Base-by-base conservation (phyloP, 2,888 invertebrate genomes). In the Cheilosia vulpina region DNA sequence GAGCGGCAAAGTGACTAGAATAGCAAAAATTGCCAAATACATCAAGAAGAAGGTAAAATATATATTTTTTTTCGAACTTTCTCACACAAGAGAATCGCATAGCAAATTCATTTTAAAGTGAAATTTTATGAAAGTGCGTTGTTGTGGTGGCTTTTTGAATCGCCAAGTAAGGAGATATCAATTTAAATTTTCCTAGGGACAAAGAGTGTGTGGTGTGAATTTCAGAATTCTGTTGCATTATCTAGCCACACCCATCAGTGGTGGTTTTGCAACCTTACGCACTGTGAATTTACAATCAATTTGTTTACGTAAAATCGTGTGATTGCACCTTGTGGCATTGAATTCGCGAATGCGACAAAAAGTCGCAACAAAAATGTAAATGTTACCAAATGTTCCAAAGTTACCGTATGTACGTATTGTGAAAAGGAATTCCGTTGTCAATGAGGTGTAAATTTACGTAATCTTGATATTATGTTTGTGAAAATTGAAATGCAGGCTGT, bases 11-110 rank as follows among this genome's bases (percentile, higher is more conserved):
- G 88, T 90, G 82, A 90, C 91, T 75, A 91, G 90, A 88, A 87
- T 91, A 78, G 89, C 91, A 63, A 92, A 90, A 90, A 90, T 92
- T 87, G 91, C 92, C 75, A 92, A 90, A 90, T 92, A 90, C 82
- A 91, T 92, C 75, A 92, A 92, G 87, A 91, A 91, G 87, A 92
- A 91, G 92, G 92, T 92, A 92, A 91, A n/a, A 55, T 9, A 24
- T 34, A n/a, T 4, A 55, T 50, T 63, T 43, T 31, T 45, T 31
- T 15, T n/a, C 43, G n/a, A 69, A 43, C 55, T 41, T 79, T 19
- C 13, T 1, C 24, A 7, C 38, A 0, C 4, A 21, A 66, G n/a
- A 31, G 11, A 57, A 50, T 17, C 41, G n/a, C 9, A 55, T 11
- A 11, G 13, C 13, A 24, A 24, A 21, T 58, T 65, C 24, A 60